Conservation (phyloP, 37 sponge, comb jelly and placozoan species). For the Oscarella lobularis region DNA sequence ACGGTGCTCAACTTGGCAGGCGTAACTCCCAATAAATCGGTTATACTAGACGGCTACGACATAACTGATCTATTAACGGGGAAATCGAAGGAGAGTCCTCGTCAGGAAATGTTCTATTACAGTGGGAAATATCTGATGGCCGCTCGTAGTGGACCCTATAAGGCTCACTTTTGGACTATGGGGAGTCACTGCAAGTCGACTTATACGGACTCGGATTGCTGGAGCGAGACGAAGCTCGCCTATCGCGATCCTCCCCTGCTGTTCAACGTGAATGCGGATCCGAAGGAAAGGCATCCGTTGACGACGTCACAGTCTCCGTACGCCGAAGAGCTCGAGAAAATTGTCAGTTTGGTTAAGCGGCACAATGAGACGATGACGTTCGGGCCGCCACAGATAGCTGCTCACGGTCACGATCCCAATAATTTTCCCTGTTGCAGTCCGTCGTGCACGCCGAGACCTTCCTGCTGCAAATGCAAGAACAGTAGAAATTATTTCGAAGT, state of each 20-base stretch:
- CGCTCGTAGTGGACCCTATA: background rate
- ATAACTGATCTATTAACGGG: background rate
- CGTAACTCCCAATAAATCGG: no score
- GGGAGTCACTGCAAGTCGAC: background rate
- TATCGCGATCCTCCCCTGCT: background rate
- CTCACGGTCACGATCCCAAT: background rate
- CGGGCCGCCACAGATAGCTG: background rate
- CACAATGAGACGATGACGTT: no score
- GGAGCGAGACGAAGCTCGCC: background rate
- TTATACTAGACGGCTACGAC: background rate
- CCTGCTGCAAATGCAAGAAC: background rate
- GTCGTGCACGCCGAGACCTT: background rate
- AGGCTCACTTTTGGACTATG: background rate
- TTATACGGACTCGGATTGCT: background rate
- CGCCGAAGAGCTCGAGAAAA: background rate
- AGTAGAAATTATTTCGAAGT: no score
- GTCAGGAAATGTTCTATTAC: background rate
- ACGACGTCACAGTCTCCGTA: background rate
- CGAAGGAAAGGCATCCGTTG: background rate
- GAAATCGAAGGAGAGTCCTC: background rate
- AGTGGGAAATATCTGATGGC: background rate
- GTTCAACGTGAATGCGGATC: background rate
- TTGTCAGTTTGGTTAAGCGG: background rate
- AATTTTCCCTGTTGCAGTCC: background rate
- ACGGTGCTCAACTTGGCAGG: no score